Evolutionary conservation across 2,113 vertebrate genomes (phyloP), one percentile per base, ranked within the genome.

Genomic region (Notothenia rossii): DNA sequence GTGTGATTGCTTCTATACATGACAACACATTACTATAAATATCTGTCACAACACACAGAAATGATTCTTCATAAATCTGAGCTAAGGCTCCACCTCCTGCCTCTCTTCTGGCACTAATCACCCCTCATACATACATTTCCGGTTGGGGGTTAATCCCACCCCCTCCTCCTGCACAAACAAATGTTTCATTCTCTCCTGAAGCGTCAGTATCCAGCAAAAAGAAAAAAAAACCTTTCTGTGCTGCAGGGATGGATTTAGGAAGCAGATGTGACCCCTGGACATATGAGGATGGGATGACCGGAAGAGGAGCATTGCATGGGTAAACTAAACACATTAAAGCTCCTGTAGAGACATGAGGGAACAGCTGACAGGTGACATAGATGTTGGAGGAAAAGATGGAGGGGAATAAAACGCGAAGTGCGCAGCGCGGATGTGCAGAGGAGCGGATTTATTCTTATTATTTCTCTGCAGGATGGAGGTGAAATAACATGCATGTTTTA

Each of bases 81-180:
- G 8, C 36, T 58, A 5, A 40, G 22, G 17, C 56, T 61, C 69
- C 83, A 1, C 71, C 75, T 33, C 72, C 55, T 77, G 29, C 22
- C 18, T 50, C 56, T 54, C 53, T 0, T 22, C 53, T 11, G 78
- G 64, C 78, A 79, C 7, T 14, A 49, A 66, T 64, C 75, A 40
- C 63, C 45, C 72, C 50, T 29, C 86, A 75, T 58, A 83, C 73
- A 0, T 1, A 11, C 62, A 12, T 62, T 72, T 71, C 49, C 74
- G 72, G 69, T 72, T 25, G 62, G 40, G 40, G 63, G 56, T 64
- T 78, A 70, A 81, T 85, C 83, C 85, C 85, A 20, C 79, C 81
- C 78, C 20, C 65, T 12, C 64, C 50, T 59, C 13, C 12, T 77
- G 58, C 67, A 64, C 10, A 81, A 81, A 78, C 78, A 81, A 78